Evolutionary conservation across 1,140 invertebrate genomes (phyloP), one percentile per base, ranked within the genome.

Genomic region (Plectus sambesii): DNA sequence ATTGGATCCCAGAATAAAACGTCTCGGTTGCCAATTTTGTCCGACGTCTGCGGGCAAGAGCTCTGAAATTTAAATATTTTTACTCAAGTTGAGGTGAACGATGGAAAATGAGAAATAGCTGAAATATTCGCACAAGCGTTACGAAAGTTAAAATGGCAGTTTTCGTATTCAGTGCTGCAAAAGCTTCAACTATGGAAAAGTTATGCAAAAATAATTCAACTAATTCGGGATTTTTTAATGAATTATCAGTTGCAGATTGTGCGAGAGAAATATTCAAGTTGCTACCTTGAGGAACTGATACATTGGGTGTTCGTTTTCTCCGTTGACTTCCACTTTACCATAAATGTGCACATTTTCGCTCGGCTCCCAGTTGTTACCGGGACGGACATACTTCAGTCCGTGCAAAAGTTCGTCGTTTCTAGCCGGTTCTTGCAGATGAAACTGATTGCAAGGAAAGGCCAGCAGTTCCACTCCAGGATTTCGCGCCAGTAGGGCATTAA

Each of bases 361-460:
- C 23, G 64, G 64, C 24, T 62, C 62, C 57, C 72, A 74, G 8
- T 70, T 69, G 30, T 68, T 62, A 23, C 73, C 73, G 9, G 73
- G 73, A 5, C 73, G 64, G 9, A 74, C 72, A 47, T 74, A 62
- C 43, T 63, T 70, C 17, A 75, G 58, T 9, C 64, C 64, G 39
- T 67, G 66, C 53, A 67, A 44, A 19, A 67, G 27, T 53, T 67
- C 64, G 49, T 67, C 63, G 42, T 67, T 67, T 41, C 69, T 64
- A 47, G 66, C 64, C n/a, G 64, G 64, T 26, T 67, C 64, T 51
- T 66, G 64, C 47, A 70, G 47, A 25, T 69, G 61, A 57, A 75
- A 75, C 41, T 71, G 65, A 49, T 75, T 72, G 55, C 71, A 74
- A 15, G 73, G 73, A 51, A 75, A 72, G 23, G 66, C 73, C n/a